Base-by-base conservation (phyloP, 2,113 vertebrate species). In the Brachypteracias leptosomus region DNA sequence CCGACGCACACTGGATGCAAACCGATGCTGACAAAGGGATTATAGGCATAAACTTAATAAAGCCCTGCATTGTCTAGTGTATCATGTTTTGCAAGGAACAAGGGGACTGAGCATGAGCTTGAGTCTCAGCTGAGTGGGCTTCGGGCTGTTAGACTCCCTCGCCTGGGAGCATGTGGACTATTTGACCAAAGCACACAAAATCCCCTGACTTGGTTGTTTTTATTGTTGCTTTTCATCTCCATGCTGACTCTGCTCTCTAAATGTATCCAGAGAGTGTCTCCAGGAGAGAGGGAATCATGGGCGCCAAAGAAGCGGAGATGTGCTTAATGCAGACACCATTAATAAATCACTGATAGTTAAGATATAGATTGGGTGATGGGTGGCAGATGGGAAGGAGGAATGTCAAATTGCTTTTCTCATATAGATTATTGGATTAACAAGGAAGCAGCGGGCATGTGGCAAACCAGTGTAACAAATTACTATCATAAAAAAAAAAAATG, bases 401-500 rank as follows among this genome's bases (percentile, higher is more conserved):
- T 76, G 87, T 98, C 97, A 98, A 98, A 98, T 98, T 98, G 97
- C 98, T 98, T 98, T 98, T 98, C 98, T 98, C 98, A 98, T 98
- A 98, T 98, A 98, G 98, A 98, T 98, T 98, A 98, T 98, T 98
- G 97, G 97, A 98, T 98, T 98, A 98, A 98, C 97, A 98, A 98
- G 98, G 96, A 98, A 98, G 96, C 98, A 98, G 97, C 81, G 95
- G 97, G 97, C 96, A 97, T 98, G 97, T 97, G 97, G 97, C 95
- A 98, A 98, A 98, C 96, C 92, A 40, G 95, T 98, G 81, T 98
- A 98, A 98, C 98, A 98, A 98, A 98, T 98, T 97, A 94, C 98
- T 97, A 97, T 97, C 97, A 97, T 98, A 96, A 98, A 98, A 97
- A 95, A n/a, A 93, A 97, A 97, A 97, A 93, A 95, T 90, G 91